A percentile compares a stretch with the other conserved stretches of the same genome.
phyloP scores from a whole-genome alignment of 2,888 invertebrate species.

The Pteria penguin region DNA sequence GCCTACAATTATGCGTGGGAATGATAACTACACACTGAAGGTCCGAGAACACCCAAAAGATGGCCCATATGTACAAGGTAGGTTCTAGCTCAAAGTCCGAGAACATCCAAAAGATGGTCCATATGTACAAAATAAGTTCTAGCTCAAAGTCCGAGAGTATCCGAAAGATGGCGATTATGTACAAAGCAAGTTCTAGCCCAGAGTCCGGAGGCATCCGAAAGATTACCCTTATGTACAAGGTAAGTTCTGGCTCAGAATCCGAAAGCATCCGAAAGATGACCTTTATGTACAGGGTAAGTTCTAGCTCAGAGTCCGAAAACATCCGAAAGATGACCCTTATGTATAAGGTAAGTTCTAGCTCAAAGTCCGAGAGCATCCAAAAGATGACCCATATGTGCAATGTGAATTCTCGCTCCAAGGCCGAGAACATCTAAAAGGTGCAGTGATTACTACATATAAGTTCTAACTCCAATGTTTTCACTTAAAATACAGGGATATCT shows the following conservation, averaged over 20 bases:
- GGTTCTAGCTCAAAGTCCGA: constrained; percentile 83
- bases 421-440: constrained; percentile 88
- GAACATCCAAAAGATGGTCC: constrained; percentile 90
- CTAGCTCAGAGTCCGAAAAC: constrained; percentile 85
- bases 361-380: too few relatives aligned
- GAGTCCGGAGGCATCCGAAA: constrained; percentile 89
- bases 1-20: constrained; percentile 55
- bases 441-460: constrained; percentile 91
- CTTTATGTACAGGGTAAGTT: too few relatives aligned
- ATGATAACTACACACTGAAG: constrained; percentile 85
- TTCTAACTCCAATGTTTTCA: too few relatives aligned
- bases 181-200: too few relatives aligned
- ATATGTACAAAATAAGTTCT: constrained; percentile 88
- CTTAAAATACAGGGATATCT: too few relatives aligned
- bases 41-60: constrained; percentile 89
- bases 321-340: constrained; percentile 89
- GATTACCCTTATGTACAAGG: constrained; percentile 92
- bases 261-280: too few relatives aligned
- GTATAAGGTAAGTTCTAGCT: constrained; percentile 86
- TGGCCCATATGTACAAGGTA: constrained; percentile 92
- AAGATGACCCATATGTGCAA: too few relatives aligned
- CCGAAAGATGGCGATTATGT: too few relatives aligned
- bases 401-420: constrained; percentile 83
- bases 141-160: neutral
- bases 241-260: constrained; percentile 79